Conservation (phyloP, 2,888 invertebrate species). For the Pegoplata infirma region DNA sequence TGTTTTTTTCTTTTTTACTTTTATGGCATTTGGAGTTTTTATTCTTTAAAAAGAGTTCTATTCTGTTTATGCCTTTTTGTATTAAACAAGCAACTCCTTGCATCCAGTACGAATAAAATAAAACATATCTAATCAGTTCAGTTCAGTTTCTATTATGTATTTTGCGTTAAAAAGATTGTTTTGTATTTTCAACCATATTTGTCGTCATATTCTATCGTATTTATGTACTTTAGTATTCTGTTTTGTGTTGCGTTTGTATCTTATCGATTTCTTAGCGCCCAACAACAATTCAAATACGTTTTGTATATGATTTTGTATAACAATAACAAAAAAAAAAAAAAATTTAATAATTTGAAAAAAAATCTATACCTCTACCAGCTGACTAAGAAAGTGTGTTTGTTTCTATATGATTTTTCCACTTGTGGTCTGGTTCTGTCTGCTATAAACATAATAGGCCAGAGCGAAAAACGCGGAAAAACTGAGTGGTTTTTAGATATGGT, state of each 20-base stretch:
- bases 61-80: not conserved
- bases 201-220: not conserved
- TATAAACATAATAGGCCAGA: too few species aligned
- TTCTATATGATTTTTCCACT: not conserved
- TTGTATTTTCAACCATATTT: not conserved
- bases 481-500: too few species aligned
- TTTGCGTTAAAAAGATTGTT: not conserved
- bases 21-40: not conserved
- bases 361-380: slow-evolving; percentile 23
- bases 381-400: slow-evolving; percentile 4
- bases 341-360: too few species aligned
- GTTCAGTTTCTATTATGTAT: not conserved
- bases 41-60: not conserved
- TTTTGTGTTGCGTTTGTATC: slow-evolving; percentile 19
- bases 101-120: too few species aligned
- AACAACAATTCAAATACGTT: slow-evolving; percentile 23
- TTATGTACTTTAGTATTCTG: not conserved
- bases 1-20: not conserved
- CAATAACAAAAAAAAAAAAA: not conserved
- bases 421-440: too few species aligned
- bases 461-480: too few species aligned
- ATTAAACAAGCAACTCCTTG: not conserved
- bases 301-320: slow-evolving; percentile 22
- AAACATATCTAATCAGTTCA: not conserved
- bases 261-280: slow-evolving; percentile 50